phyloP scores from a whole-genome alignment of 2,888 invertebrate species.

The Hololepta plana region DNA sequence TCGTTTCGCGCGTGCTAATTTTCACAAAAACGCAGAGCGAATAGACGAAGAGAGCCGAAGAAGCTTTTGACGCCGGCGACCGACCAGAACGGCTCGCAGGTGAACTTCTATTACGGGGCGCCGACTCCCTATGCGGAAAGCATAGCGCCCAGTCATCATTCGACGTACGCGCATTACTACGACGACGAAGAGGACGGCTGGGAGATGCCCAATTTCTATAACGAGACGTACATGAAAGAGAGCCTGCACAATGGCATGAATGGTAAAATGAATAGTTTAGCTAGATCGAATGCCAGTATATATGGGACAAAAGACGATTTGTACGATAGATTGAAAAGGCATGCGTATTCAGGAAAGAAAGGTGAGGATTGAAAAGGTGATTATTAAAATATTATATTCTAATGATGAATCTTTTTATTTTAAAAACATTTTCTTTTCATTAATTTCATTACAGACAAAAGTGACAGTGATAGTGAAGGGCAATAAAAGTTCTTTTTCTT shows the following conservation, averaged over 20 bases:
- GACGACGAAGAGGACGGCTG: constrained; percentile 93
- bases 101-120: constrained; percentile 91
- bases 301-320: constrained; percentile 91
- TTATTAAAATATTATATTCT: constrained; percentile 1
- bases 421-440: constrained; percentile 16
- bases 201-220: constrained; percentile 96
- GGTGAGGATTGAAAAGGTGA: constrained; percentile 34
- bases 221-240: constrained; percentile 92
- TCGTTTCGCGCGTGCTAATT: constrained; percentile 1
- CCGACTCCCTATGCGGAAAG: constrained; percentile 90
- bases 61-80: constrained; percentile 77
- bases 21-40: constrained; percentile 37
- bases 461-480: constrained; percentile 85
- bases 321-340: constrained; percentile 86
- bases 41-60: constrained; percentile 77
- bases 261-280: constrained; percentile 79
- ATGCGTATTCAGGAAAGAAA: constrained; percentile 91
- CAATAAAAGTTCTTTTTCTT: no score
- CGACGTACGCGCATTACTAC: constrained; percentile 89
- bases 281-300: constrained; percentile 82
- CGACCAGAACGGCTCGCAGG: constrained; percentile 83
- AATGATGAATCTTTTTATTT: constrained; percentile 6
- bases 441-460: constrained; percentile 60
- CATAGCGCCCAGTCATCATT: constrained; percentile 88
- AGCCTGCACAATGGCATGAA: constrained; percentile 64